Conservation (phyloP, 2,113 vertebrate species). For the Pantherophis guttatus region DNA sequence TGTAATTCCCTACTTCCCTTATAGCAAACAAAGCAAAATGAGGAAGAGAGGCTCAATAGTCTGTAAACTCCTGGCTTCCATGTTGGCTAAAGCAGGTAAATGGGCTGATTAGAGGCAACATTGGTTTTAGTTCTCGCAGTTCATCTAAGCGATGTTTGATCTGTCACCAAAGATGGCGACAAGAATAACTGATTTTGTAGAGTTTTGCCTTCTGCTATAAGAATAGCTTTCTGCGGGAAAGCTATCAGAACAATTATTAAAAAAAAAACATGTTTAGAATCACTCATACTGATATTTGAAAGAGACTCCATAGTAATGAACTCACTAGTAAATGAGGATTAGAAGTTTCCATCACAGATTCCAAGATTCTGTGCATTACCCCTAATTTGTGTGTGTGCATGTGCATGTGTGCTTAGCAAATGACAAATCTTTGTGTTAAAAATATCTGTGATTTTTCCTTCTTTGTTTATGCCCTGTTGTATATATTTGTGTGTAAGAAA, state of each 20-base stretch:
- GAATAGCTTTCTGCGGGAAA: neutral
- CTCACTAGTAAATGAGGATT: neutral
- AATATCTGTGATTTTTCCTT: neutral
- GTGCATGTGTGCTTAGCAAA: neutral
- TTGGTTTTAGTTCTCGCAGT: neutral
- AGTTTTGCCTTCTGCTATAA: neutral
- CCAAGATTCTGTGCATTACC: neutral
- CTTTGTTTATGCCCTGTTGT: neutral
- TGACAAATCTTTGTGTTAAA: neutral
- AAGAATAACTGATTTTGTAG: neutral
- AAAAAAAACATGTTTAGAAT: neutral
- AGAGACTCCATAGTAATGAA: neutral
- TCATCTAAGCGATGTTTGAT: neutral
- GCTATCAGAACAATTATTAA: neutral
- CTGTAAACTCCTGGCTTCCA: constrained; percentile 93
- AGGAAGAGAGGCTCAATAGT: constrained; percentile 96
- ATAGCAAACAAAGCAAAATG: constrained; percentile 99
- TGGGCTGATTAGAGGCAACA: neutral
- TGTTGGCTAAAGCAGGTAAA: constrained; percentile 94
- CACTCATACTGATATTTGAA: neutral
- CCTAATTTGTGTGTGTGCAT: neutral
- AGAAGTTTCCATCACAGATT: neutral
- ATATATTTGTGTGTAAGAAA: neutral
- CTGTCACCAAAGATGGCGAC: neutral
- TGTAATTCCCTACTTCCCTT: constrained; percentile 97